A percentile compares a stretch with the other conserved stretches of the same genome.
Conservation (phyloP, 2,797 vertebrate species). For the Silurus aristotelis region DNA sequence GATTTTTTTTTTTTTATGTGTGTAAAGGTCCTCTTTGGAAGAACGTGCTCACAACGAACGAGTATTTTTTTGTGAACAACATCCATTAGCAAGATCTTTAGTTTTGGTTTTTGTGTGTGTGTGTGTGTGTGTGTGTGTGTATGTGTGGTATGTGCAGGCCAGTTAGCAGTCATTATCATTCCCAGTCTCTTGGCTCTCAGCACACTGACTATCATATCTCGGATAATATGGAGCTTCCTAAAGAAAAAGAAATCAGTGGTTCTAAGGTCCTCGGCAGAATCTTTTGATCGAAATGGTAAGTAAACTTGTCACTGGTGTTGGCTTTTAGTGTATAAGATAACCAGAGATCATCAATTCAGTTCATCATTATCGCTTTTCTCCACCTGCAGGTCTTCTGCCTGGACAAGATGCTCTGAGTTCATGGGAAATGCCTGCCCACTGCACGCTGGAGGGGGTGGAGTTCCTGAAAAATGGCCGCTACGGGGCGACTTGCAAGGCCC, state of each 20-base stretch:
- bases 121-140: slow-evolving; percentile 31
- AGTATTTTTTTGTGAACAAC: neutral
- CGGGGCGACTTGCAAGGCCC: slow-evolving; percentile 66
- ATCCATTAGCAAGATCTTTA: neutral
- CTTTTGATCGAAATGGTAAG: neutral
- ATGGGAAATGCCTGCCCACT: slow-evolving; percentile 67
- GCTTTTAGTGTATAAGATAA: neutral
- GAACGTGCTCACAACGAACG: neutral
- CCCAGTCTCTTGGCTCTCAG: slow-evolving; percentile 66
- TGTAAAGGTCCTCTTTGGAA: neutral
- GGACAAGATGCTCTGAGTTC: slow-evolving; percentile 50
- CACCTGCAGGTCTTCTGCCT: slow-evolving; percentile 27
- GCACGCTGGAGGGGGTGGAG: slow-evolving; percentile 61
- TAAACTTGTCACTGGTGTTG: neutral
- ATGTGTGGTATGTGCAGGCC: slow-evolving; percentile 44
- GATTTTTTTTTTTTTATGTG: too few species aligned
- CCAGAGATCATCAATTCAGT: neutral
- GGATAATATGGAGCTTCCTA: slow-evolving; percentile 65
- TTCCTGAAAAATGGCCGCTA: slow-evolving; percentile 65
- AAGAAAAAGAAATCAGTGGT: slow-evolving; percentile 57
- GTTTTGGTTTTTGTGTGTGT: neutral
- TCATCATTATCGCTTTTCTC: neutral
- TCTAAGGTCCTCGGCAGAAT: neutral
- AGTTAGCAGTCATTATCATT: slow-evolving; percentile 65
- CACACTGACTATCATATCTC: slow-evolving; percentile 61